These are phyloP conservation scores for Syngnathus floridae DNA, from an alignment of 2,113 vertebrate species.

Conservation along the genomic window DNA sequence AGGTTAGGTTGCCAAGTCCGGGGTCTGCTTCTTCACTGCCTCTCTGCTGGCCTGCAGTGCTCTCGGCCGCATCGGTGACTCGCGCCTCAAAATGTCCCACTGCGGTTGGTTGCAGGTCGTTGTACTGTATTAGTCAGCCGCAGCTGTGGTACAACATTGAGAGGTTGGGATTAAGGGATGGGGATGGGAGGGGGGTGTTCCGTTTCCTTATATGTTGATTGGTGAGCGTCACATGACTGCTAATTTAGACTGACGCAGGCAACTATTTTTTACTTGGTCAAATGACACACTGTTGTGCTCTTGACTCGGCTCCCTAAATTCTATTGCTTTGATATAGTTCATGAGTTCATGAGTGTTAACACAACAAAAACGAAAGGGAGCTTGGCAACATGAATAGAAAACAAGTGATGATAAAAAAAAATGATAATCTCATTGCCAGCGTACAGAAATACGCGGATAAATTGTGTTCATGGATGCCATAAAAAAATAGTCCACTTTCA, in stretches of 20 bases:
- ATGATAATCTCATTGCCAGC: conserved; percentile 55
- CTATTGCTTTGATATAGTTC: conserved; percentile 90
- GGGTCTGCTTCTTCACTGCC: conserved; percentile 54
- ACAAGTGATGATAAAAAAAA: conserved; percentile 56
- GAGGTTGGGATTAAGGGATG: not conserved
- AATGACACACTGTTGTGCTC: conserved; percentile 82
- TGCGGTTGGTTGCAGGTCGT: conserved; percentile 1
- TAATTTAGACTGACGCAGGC: conserved; percentile 64
- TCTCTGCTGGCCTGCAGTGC: conserved; percentile 65
- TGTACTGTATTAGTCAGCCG: conserved; percentile 5
- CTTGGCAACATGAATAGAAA: conserved; percentile 46
- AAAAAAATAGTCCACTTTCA: conserved; percentile 43
- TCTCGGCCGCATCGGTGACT: conserved; percentile 26
- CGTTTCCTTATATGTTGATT: conserved; percentile 3
- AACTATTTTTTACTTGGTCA: conserved; percentile 65
- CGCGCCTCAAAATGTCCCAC: conserved; percentile 15
- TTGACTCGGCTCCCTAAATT: conserved; percentile 69
- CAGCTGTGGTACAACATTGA: conserved; percentile 15
- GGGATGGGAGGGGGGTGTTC: not conserved
- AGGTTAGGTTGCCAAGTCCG: conserved; percentile 28
- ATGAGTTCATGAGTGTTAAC: conserved; percentile 61
- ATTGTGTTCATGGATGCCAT: conserved; percentile 28
- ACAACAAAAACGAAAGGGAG: conserved; percentile 10
- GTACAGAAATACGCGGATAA: conserved; percentile 49
- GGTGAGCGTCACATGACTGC: conserved; percentile 32